Conservation (phyloP, 2,888 invertebrate genomes). For the Athrips mouffetella region DNA sequence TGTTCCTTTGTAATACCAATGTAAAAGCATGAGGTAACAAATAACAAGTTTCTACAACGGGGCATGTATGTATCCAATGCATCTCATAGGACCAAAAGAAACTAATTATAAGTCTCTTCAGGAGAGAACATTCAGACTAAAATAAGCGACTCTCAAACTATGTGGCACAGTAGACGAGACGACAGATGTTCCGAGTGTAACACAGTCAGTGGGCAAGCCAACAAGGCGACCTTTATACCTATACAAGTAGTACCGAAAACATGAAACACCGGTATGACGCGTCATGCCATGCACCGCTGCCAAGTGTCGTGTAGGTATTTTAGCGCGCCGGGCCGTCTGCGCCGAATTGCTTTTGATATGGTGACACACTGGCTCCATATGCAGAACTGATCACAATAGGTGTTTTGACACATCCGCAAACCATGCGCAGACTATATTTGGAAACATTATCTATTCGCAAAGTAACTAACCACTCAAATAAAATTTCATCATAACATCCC, state of each 20-base stretch:
- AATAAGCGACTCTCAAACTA: background rate
- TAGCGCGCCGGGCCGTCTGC: conserved; percentile 51
- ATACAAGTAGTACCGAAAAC: background rate
- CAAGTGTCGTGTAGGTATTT: conserved; percentile 38
- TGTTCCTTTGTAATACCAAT: no score
- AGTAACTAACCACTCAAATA: no score
- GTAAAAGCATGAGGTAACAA: no score
- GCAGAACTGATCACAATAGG: background rate
- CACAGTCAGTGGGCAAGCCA: background rate
- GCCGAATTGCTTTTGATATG: conserved; percentile 22
- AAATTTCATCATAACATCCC: no score
- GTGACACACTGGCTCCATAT: conserved; percentile 14
- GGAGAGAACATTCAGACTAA: background rate
- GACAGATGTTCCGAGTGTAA: conserved; percentile 3
- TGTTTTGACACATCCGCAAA: no score
- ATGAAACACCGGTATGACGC: conserved; percentile 19
- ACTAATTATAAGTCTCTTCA: background rate
- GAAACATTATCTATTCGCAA: no score
- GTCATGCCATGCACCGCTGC: conserved; percentile 30
- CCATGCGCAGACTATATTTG: no score
- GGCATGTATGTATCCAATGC: no score
- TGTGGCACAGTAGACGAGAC: background rate
- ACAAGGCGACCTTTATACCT: background rate
- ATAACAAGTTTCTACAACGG: no score
- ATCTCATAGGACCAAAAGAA: no score